Conservation (phyloP, 2,797 vertebrate species). For the Neopelma chrysocephalum region DNA sequence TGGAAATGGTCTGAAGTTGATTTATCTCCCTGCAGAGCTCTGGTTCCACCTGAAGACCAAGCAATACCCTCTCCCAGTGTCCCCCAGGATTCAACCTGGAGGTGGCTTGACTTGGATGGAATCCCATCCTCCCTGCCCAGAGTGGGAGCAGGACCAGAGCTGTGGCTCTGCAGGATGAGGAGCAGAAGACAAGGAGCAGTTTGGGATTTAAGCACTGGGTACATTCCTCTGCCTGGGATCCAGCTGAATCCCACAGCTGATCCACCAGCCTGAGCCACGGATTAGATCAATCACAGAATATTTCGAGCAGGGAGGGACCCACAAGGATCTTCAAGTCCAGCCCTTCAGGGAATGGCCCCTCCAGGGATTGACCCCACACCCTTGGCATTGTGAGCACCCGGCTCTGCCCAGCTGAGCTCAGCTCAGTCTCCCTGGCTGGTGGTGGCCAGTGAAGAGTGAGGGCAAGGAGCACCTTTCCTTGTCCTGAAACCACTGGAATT, state of each 20-base stretch:
- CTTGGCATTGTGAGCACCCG: not conserved
- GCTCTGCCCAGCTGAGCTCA: not conserved
- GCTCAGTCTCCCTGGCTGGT: not conserved
- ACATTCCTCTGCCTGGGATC: not conserved
- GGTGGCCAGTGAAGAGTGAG: too few species aligned
- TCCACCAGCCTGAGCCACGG: not conserved
- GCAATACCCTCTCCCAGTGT: not conserved
- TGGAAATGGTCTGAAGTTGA: not conserved
- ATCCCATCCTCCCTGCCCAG: not conserved
- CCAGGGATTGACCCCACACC: not conserved
- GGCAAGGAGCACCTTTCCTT: not conserved
- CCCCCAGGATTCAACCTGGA: not conserved
- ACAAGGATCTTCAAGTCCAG: not conserved
- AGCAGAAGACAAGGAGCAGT: not conserved
- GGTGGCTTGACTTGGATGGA: not conserved
- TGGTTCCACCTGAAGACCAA: not conserved
- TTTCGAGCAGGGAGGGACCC: not conserved
- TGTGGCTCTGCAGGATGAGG: fast-evolving
- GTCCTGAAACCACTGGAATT: not conserved
- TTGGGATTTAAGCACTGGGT: not conserved
- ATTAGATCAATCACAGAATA: not conserved
- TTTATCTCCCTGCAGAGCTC: not conserved
- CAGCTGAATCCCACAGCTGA: too few species aligned
- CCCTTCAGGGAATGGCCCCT: not conserved
- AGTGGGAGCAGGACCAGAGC: not conserved